Base-by-base conservation (phyloP, 1,140 invertebrate genomes). In the Oscheius sp. region DNA sequence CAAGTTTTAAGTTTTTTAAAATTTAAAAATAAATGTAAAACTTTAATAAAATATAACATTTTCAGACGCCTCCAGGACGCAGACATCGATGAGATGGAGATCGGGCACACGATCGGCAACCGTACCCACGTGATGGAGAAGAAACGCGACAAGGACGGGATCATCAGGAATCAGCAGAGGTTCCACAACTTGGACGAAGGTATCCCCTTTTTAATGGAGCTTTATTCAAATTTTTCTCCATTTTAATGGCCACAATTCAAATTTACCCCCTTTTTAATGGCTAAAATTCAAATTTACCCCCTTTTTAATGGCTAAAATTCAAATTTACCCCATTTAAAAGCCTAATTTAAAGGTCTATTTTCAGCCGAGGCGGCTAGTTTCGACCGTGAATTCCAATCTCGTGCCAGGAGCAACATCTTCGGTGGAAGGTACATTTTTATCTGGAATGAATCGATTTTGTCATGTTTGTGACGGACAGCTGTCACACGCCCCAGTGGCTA, bases 131-230 rank as follows among this genome's bases (percentile, higher is more conserved):
- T 79, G 2, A 79, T 84, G 29, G 81, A 82, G 32, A 82, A 82
- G 75, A 84, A 84, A 64, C 74, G 81, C 7, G 80, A 81, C 70
- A 66, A 77, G 18, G 80, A 82, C 28, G 81, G 81, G n/a, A 72
- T 68, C 28, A 55, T 82, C 38, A 68, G 81, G 28, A 75, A 75
- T 23, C 64, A 82, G 20, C 81, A 82, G 62, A 68, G 68, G 63
- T 82, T 82, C 58, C 73, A 81, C 15, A 84, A 84, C 59, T 38
- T 82, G 26, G 69, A 81, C 62, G 79, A 84, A 72, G 75, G 75
- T 76, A 26, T 55, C 23, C 45, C 31, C 13, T 59, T 49, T 15
- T 20, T 36, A n/a, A 26, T 15, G 45, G 13, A 32, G 20, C 3
- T 23, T 77, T 59, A 61, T 45, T 36, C 26, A 31, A 34, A 23